phyloP scores from a whole-genome alignment of 2,888 invertebrate species.

The Cephus spinipes region DNA sequence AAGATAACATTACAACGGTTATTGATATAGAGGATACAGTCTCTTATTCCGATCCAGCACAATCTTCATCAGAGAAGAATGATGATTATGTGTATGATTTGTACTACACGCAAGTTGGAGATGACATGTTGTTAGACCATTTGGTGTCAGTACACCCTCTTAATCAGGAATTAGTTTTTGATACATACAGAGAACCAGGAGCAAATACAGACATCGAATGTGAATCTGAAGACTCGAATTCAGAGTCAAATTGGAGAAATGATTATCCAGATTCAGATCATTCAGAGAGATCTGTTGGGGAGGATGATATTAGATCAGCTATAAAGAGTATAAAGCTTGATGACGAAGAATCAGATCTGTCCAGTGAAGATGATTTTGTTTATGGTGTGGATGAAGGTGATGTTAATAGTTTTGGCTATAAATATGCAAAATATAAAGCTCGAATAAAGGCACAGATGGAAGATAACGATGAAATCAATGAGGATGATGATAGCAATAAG shows the following conservation, averaged over 20 bases:
- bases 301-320: constrained; percentile 74
- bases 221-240: constrained; percentile 81
- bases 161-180: constrained; percentile 64
- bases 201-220: constrained; percentile 50
- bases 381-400: constrained; percentile 67
- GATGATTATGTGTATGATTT: constrained; percentile 74
- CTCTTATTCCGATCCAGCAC: constrained; percentile 10
- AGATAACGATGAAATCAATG: constrained; percentile 28
- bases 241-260: constrained; percentile 81
- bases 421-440: constrained; percentile 78
- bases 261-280: constrained; percentile 82
- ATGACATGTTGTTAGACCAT: constrained; percentile 67
- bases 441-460: constrained; percentile 59
- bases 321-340: constrained; percentile 60
- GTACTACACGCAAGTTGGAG: constrained; percentile 71
- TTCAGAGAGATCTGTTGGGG: constrained; percentile 71
- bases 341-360: constrained; percentile 67
- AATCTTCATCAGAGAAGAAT: constrained; percentile 26
- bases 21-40: constrained; percentile 70
- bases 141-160: constrained; percentile 63
- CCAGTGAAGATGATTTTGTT: constrained; percentile 66
- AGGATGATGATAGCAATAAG: constrained; percentile 24
- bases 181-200: constrained; percentile 38
- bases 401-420: constrained; percentile 73
- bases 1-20: constrained; percentile 67